Evolutionary conservation across 2,888 invertebrate genomes (phyloP), one percentile per base, ranked within the genome.

Genomic region (Drosophila eohydei): DNA sequence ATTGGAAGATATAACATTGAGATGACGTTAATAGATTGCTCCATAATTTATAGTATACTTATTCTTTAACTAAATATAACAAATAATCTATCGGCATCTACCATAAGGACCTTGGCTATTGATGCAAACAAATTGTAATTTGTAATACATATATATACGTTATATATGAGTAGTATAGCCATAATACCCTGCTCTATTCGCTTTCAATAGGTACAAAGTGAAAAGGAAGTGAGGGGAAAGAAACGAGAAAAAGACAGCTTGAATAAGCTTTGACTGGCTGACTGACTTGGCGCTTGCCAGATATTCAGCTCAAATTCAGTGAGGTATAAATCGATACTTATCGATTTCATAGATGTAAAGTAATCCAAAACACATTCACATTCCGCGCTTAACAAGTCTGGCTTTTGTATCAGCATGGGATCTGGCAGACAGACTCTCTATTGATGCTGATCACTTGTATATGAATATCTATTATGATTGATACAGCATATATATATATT

Each of bases 271-370:
- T n/a, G n/a, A 26, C 36, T 21, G 34, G 21, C 34, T 51, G 34
- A 34, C 26, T 4, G n/a, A 9, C 32, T 16, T 9, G 16, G 11
- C 28, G 46, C 7, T 28, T 28, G 70, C 48, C 57, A 50, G 66
- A 62, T 66, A 71, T 60, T 55, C 61, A 54, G 66, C 66, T 64
- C 52, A 67, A 55, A 55, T 68, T 60, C 54, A 65, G 56, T 41
- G 67, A 46, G 14, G 14, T 21, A 32, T 59, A 34, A 50, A 50
- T 50, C 48, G 32, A 32, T 32, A 32, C 1, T 32, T 50, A 48
- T 46, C 46, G 46, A 11, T 32, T 28, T n/a, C 2, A 1, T n/a
- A 9, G 30, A n/a, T 4, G 14, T 46, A 46, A 44, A 48, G 30
- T n/a, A 32, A 30, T 30, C 14, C 8, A 12, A 28, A 5, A 14